Conservation (phyloP, 2,888 invertebrate species). For the Herminia tarsipennalis region DNA sequence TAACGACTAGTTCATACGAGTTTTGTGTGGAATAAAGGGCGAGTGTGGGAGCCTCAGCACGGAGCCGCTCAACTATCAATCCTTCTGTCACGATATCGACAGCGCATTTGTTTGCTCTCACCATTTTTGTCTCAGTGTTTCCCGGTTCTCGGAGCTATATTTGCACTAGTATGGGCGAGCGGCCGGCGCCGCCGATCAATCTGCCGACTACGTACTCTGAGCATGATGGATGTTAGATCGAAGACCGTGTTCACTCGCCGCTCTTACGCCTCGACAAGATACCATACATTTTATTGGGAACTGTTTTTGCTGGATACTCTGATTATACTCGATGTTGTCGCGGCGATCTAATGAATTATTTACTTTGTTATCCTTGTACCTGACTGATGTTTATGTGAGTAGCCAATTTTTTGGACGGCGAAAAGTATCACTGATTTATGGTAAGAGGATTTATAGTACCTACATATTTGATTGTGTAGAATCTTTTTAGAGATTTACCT, state of each 20-base stretch:
- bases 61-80: constrained; percentile 71
- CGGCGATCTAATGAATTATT: constrained; percentile 71
- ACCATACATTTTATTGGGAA: constrained; percentile 66
- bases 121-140: constrained; percentile 80
- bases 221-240: constrained; percentile 75
- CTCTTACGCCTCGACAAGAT: constrained; percentile 55
- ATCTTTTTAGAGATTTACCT: too few relatives aligned
- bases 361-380: constrained; percentile 56
- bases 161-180: constrained; percentile 49
- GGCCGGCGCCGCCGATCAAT: constrained; percentile 75
- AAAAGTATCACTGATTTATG: constrained; percentile 35
- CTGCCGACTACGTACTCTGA: constrained; percentile 68
- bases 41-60: constrained; percentile 26
- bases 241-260: constrained; percentile 50
- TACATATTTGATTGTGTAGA: too few relatives aligned
- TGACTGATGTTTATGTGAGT: constrained; percentile 59
- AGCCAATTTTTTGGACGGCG: constrained; percentile 37
- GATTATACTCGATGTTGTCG: constrained; percentile 62
- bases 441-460: constrained; percentile 16
- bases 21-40: constrained; percentile 32
- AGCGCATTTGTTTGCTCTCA: constrained; percentile 82
- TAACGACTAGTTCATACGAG: constrained; percentile 15
- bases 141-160: constrained; percentile 55
- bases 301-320: constrained; percentile 52
- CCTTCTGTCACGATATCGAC: constrained; percentile 81